Percentiles rank a stretch among this genome's conserved stretches.
Conservation (phyloP, 1,140 invertebrate species). For the Streblospio benedicti region DNA sequence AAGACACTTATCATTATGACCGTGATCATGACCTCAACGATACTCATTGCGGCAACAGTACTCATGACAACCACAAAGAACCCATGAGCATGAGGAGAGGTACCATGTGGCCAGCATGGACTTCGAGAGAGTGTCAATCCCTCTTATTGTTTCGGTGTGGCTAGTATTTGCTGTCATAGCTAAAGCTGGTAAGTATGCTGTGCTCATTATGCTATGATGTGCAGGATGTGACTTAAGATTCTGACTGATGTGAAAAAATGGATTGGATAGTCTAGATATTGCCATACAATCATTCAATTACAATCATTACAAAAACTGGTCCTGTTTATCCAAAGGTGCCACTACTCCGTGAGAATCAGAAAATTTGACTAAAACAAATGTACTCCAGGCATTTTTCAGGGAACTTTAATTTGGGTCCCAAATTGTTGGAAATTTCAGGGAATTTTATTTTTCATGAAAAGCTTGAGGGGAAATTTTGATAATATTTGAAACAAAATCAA, state of each 20-base stretch:
- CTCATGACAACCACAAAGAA: slow-evolving; percentile 25
- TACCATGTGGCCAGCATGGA: slow-evolving; percentile 69
- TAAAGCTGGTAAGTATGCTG: slow-evolving; percentile 87
- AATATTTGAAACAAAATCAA: too few relatives aligned
- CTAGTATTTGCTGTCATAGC: slow-evolving; percentile 86
- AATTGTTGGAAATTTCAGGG: too few relatives aligned
- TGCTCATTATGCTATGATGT: neutral
- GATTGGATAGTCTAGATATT: neutral
- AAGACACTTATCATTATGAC: too few relatives aligned
- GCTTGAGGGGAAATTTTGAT: too few relatives aligned
- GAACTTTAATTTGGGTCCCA: too few relatives aligned
- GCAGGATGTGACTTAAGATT: too few relatives aligned
- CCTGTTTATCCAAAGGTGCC: neutral
- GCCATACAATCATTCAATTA: neutral
- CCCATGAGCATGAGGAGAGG: slow-evolving; percentile 24
- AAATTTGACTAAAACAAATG: too few relatives aligned
- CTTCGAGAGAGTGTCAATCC: slow-evolving; percentile 77
- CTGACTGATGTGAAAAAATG: neutral
- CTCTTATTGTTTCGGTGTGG: slow-evolving; percentile 88
- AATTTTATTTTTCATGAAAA: too few relatives aligned
- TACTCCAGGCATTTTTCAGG: too few relatives aligned
- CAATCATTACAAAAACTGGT: neutral
- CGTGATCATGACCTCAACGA: too few relatives aligned
- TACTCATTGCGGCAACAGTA: too few relatives aligned
- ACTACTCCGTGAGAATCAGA: too few relatives aligned